A percentile compares a stretch with the other conserved stretches of the same genome.
Evolutionary conservation across 2,888 invertebrate species (phyloP).

Genomic region (Tillus elongatus): DNA sequence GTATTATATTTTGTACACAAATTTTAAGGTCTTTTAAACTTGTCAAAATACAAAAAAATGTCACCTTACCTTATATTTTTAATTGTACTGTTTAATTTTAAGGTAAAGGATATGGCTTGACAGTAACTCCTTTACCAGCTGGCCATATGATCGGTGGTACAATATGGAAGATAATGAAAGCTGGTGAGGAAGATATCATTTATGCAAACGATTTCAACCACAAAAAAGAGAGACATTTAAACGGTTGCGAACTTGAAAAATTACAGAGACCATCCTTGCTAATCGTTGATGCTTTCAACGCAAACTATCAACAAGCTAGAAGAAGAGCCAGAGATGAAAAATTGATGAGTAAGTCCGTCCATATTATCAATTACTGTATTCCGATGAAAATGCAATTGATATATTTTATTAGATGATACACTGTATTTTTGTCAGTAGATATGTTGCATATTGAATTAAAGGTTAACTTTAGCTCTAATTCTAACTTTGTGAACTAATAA

Average conservation of each 20-base stretch:
- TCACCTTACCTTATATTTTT: too few relatives aligned
- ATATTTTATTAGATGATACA: too few relatives aligned
- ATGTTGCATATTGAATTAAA: too few relatives aligned
- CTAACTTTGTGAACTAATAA: too few relatives aligned
- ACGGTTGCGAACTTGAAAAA: conserved; percentile 88
- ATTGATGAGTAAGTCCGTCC: conserved; percentile 68
- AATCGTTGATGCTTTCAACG: conserved; percentile 93
- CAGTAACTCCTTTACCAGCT: conserved; percentile 90
- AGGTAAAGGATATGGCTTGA: conserved; percentile 93
- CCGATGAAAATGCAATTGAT: too few relatives aligned
- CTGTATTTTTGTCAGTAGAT: too few relatives aligned
- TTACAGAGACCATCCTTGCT: conserved; percentile 86
- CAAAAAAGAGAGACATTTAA: conserved; percentile 95
- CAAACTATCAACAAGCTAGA: conserved; percentile 85
- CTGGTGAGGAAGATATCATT: conserved; percentile 96
- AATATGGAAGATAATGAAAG: conserved; percentile 96
- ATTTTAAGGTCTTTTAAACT: too few relatives aligned
- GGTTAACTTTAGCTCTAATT: too few relatives aligned
- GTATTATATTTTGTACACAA: too few relatives aligned
- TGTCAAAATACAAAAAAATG: too few relatives aligned
- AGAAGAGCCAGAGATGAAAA: conserved; percentile 89
- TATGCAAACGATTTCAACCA: conserved; percentile 99
- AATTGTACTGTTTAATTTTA: too few relatives aligned
- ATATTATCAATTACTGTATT: conserved; percentile 3
- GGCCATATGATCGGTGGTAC: conserved; percentile 98